Evolutionary conservation across 2,113 vertebrate genomes (phyloP), one percentile per base, ranked within the genome.

Genomic region (Mustelus asterias): DNA sequence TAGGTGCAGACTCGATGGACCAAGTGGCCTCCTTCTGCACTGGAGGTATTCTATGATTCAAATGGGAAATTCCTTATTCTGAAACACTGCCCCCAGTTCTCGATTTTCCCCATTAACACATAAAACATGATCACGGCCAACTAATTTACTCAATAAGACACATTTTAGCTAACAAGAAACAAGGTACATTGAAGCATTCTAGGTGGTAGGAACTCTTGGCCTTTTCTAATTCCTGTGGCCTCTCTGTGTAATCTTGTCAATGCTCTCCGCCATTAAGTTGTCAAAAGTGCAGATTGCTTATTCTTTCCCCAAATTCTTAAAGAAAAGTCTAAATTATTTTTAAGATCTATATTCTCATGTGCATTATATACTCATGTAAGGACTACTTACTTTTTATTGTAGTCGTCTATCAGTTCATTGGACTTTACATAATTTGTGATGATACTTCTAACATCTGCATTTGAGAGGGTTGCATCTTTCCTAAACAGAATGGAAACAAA

Each of bases 351-450:
- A 13, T 72, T 63, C 18, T 11, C 58, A 65, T 18, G 33, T 22
- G 48, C 7, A 60, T 86, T 54, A 54, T 54, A 54, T 54, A 0
- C 48, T 54, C 48, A 54, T 54, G 48, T 54, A 54, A 54, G 48
- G 48, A 54, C 3, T 41, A 97, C 98, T 98, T 97, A 99, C 99
- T 99, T 99, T 96, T 99, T 99, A 97, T 99, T 99, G 95, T 97
- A 97, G 96, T 98, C 97, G 97, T 99, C 97, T 93, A 99, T 98
- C 95, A 99, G 95, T 93, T 99, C 98, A 0, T 99, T 99, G 37
- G 89, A 97, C 97, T 99, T 99, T 96, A 98, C 98, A 0, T 99
- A 99, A 85, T 98, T 98, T 60, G 98, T 98, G 97, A 99, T 92
- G 44, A 98, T 96, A 18, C 96, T 97, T 97, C 98, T 98, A 96